A percentile compares a stretch with the other conserved stretches of the same genome.
phyloP scores from a whole-genome alignment of 2,888 invertebrate species.

The Sturmia bella region DNA sequence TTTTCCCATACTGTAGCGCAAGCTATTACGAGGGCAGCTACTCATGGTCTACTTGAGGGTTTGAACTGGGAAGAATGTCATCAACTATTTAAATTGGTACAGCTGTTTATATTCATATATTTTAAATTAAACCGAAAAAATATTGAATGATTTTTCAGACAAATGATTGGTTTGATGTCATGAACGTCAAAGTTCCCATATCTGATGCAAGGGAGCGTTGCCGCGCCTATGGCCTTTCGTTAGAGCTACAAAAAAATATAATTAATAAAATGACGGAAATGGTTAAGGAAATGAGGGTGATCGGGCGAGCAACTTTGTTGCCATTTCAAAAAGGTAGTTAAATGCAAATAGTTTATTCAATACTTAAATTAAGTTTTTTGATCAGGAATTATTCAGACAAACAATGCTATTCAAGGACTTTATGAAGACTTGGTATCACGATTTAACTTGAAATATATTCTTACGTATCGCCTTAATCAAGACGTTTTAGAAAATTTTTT shows the following conservation, averaged over 20 bases:
- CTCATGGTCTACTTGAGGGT: conserved; percentile 5
- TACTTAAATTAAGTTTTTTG: no score
- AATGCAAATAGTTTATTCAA: no score
- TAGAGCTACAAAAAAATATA: background rate
- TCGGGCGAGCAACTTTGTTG: no score
- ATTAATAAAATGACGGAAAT: no score
- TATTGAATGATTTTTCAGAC: background rate
- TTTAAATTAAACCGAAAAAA: conserved; percentile 5
- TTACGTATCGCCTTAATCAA: conserved; percentile 2
- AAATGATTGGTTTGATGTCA: no score
- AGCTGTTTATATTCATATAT: conserved; percentile 1
- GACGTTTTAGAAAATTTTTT: background rate
- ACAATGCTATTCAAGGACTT: background rate
- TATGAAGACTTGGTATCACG: no score
- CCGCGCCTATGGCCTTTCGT: background rate
- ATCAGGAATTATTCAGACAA: background rate
- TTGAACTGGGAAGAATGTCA: background rate
- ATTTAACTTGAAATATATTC: conserved; percentile 3
- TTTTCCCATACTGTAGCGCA: no score
- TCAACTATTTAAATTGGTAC: conserved; percentile 9
- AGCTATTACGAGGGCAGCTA: background rate
- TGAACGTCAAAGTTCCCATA: no score
- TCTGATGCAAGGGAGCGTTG: background rate
- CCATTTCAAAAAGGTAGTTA: no score
- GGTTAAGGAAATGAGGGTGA: no score